Percentiles rank a stretch among this genome's conserved stretches.
Evolutionary conservation across 2,797 vertebrate genomes (phyloP).

Genomic region (Centropyge bicolor): DNA sequence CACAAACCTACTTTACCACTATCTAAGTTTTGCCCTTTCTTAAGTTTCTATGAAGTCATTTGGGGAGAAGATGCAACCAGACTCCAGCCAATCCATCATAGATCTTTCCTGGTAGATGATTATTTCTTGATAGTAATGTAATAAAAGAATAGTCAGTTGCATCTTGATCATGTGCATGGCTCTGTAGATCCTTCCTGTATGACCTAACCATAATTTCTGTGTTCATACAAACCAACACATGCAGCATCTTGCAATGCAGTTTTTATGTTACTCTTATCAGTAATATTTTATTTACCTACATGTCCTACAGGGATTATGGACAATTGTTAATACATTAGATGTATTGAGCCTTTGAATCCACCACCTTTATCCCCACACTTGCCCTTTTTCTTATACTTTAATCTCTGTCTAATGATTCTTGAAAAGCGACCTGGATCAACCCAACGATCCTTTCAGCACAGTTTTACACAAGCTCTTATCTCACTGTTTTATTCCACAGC

Average conservation of each 20-base stretch:
- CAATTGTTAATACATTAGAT: neutral
- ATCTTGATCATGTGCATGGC: neutral
- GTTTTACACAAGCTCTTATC: neutral
- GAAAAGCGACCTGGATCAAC: neutral
- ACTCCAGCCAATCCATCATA: no score
- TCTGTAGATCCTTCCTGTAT: conserved; percentile 2
- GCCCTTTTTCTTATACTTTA: neutral
- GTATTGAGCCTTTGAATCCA: neutral
- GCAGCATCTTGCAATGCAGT: neutral
- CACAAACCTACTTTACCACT: neutral
- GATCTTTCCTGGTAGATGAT: neutral
- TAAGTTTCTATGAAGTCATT: neutral
- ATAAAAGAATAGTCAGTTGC: neutral
- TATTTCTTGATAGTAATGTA: neutral
- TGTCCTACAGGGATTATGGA: neutral
- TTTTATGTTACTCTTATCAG: neutral
- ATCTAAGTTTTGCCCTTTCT: neutral
- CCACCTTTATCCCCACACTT: neutral
- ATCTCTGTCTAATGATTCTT: no score
- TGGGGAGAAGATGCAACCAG: neutral
- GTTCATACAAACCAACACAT: neutral
- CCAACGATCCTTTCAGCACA: neutral
- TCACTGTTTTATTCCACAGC: neutral
- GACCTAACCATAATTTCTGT: neutral
- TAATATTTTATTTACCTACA: neutral